Evolutionary conservation across 2,797 vertebrate genomes (phyloP).

Genomic region (Sciurus vulgaris): DNA sequence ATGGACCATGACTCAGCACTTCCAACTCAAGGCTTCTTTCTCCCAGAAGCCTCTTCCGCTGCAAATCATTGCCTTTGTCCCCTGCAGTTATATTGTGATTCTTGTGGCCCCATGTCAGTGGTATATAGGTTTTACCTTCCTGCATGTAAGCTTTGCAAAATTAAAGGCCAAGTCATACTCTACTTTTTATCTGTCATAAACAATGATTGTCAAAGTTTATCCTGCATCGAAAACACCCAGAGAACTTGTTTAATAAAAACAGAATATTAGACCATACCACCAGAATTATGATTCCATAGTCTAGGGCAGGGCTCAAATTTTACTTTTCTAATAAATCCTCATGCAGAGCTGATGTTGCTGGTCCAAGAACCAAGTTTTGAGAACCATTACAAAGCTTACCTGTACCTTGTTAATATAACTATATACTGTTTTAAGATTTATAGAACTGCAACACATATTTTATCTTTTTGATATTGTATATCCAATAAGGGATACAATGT

Average conservation of each 20-base stretch:
- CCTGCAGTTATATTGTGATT: conserved; percentile 26
- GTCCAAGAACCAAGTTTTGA: not conserved
- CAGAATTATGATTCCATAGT: conserved; percentile 22
- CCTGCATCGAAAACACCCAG: not conserved
- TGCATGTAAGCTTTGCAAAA: not conserved
- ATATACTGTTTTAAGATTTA: conserved; percentile 2
- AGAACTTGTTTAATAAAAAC: not conserved
- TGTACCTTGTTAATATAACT: not conserved
- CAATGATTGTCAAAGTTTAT: conserved; percentile 32
- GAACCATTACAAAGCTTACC: not conserved
- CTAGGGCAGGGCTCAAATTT: not conserved
- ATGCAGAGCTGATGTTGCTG: not conserved
- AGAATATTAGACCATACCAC: not conserved
- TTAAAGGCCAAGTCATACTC: conserved; percentile 21
- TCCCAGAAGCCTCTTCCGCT: conserved; percentile 26
- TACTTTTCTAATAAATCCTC: conserved; percentile 21
- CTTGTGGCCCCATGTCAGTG: not conserved
- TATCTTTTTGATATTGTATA: conserved; percentile 19
- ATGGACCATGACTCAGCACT: conserved; percentile 45
- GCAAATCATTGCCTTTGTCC: conserved; percentile 17
- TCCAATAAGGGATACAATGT: not conserved
- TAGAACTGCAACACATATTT: not conserved
- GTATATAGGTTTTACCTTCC: not conserved
- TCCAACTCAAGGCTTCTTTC: conserved; percentile 52
- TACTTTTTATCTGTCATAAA: not conserved